Base-by-base conservation (phyloP, 2,888 invertebrate genomes). In the Scaptomyza polygonia region DNA sequence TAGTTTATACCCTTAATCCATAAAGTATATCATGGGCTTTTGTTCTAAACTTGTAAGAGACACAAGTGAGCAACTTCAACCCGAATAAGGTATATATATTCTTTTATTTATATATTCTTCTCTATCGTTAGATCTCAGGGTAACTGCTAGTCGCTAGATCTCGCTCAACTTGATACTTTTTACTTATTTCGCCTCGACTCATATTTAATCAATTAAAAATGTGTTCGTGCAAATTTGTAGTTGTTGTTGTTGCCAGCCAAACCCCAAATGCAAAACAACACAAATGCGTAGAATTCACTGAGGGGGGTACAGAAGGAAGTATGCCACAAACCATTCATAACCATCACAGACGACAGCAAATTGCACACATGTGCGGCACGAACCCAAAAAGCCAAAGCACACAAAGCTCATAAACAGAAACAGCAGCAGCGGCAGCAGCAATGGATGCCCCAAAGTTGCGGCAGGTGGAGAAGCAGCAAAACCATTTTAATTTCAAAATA, bases 121-220 rank as follows among this genome's bases (percentile, higher is more conserved):
- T n/a, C n/a, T n/a, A n/a, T n/a, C n/a, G 21, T 21, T 25, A 25
- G 5, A 25, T 1, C 25, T 5, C 25, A 5, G 25, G 25, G 5
- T 25, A 5, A 25, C 25, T 25, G 25, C 25, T 25, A 25, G 25
- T 25, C n/a, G n/a, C n/a, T n/a, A 5, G 25, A 25, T 25, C 25
- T 25, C 25, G 5, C 25, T 25, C 25, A 1, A 3, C 25, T 25
- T 25, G 25, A 25, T 25, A 5, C 25, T 25, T 3, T 5, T 25
- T 25, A 1, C 25, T 25, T 25, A 25, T 14, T 51, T 25, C 18
- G 29, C 44, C 52, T 43, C 57, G 44, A 36, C 48, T 78, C 70
- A 70, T 67, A 79, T 82, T 82, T 82, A 86, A 86, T 85, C 82
- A 82, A 82, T 82, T 82, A 86, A 79, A 81, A 86, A 64, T 47